Conservation (phyloP, 2,797 vertebrate species). For the Cyclopterus lumpus region DNA sequence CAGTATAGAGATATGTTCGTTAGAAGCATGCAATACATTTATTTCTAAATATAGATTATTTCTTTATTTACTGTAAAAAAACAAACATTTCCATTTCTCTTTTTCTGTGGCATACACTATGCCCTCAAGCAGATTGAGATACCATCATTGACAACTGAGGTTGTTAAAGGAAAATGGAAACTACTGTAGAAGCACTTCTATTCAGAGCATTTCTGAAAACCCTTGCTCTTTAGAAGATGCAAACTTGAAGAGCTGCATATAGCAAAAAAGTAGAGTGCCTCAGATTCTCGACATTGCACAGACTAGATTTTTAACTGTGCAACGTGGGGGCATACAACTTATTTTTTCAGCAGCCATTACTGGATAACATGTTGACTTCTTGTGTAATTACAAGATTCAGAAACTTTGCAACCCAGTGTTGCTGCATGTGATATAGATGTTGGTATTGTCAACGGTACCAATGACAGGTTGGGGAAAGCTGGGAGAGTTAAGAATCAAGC, state of each 20-base stretch:
- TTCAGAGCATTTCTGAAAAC: slow-evolving; percentile 8
- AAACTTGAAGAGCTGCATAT: not conserved
- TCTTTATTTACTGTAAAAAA: not conserved
- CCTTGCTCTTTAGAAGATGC: not conserved
- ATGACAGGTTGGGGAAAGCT: not conserved
- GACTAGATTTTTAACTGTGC: slow-evolving; percentile 7
- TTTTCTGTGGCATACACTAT: slow-evolving; percentile 8
- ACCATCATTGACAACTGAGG: not conserved
- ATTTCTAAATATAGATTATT: not conserved
- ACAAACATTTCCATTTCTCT: not conserved
- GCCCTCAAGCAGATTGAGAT: slow-evolving; percentile 6
- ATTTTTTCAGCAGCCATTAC: not conserved
- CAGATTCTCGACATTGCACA: not conserved
- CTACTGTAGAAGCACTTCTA: not conserved
- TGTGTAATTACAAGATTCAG: not conserved
- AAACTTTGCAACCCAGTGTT: not conserved
- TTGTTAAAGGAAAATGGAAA: slow-evolving; percentile 24
- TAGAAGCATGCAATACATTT: not conserved
- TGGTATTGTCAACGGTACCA: not conserved
- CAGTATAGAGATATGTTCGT: not conserved
- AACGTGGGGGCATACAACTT: not conserved
- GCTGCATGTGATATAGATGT: not conserved
- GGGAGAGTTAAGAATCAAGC: not conserved
- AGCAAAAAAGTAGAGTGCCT: slow-evolving; percentile 5
- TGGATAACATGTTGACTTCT: not conserved